These are phyloP conservation scores for Dasysyrphus albostriatus DNA, from an alignment of 2,888 invertebrate species.

Conservation along the genomic window DNA sequence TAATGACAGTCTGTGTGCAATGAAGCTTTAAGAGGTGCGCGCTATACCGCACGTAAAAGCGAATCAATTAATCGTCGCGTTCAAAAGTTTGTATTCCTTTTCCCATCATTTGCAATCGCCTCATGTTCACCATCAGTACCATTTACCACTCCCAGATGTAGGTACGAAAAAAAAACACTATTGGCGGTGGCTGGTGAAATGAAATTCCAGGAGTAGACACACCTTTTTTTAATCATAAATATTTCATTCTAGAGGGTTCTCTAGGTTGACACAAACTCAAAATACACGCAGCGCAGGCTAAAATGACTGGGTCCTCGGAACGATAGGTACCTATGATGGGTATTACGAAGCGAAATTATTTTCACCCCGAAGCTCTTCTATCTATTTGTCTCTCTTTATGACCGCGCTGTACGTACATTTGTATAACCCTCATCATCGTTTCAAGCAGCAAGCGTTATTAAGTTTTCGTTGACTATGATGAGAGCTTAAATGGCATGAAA, in stretches of 20 bases:
- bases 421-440: constrained; percentile 50
- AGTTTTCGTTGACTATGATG: constrained; percentile 44
- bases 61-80: constrained; percentile 47
- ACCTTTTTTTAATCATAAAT: constrained; percentile 60
- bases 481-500: constrained; percentile 49
- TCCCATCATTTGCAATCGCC: constrained; percentile 27
- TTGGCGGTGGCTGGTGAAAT: constrained; percentile 21
- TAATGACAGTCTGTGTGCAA: constrained; percentile 32
- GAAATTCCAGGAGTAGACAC: constrained; percentile 63
- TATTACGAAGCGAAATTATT: constrained; percentile 39
- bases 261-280: constrained; percentile 58
- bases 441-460: constrained; percentile 47
- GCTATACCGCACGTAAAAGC: constrained; percentile 20
- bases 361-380: constrained; percentile 3
- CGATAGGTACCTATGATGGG: neutral
- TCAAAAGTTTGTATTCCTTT: constrained; percentile 23
- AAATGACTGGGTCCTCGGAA: constrained; percentile 40
- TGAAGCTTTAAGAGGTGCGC: constrained; percentile 40
- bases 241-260: constrained; percentile 58
- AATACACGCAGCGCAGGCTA: constrained; percentile 52
- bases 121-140: constrained; percentile 17
- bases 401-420: neutral
- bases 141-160: constrained; percentile 47
- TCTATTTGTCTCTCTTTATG: constrained; percentile 16
- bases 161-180: neutral